phyloP scores from a whole-genome alignment of 2,797 vertebrate species.

The Borostomias antarcticus region DNA sequence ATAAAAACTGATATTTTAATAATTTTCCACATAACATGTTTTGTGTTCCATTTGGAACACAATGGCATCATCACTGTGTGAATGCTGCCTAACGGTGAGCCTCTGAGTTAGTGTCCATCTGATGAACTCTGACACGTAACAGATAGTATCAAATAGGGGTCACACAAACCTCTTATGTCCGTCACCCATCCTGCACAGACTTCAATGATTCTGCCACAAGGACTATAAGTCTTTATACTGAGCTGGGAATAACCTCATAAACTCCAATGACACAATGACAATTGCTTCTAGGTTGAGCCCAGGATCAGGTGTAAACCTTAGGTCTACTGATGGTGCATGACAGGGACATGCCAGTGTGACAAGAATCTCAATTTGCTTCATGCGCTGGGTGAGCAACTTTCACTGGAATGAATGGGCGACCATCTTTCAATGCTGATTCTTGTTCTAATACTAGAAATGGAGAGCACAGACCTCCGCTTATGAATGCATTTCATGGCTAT shows the following conservation, averaged over 20 bases:
- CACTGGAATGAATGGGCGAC: too few species aligned
- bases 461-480: too few species aligned
- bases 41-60: background rate
- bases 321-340: background rate
- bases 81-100: constrained; percentile 20
- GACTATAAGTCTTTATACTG: constrained; percentile 26
- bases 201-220: constrained; percentile 29
- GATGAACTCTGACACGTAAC: constrained; percentile 33
- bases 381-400: too few species aligned
- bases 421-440: too few species aligned
- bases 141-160: constrained; percentile 41
- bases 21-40: too few species aligned
- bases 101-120: constrained; percentile 25
- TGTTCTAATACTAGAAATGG: too few species aligned
- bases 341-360: too few species aligned
- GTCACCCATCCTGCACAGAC: constrained; percentile 17
- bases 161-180: constrained; percentile 38
- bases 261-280: constrained; percentile 46
- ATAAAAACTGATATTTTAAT: too few species aligned
- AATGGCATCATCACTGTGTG: constrained; percentile 10
- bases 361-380: too few species aligned
- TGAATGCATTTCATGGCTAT: too few species aligned
- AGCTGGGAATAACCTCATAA: constrained; percentile 36
- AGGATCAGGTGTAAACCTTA: constrained; percentile 29
- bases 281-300: constrained; percentile 40